Conservation (phyloP, 1,140 invertebrate genomes). For the Drosophila lacteicornis region DNA sequence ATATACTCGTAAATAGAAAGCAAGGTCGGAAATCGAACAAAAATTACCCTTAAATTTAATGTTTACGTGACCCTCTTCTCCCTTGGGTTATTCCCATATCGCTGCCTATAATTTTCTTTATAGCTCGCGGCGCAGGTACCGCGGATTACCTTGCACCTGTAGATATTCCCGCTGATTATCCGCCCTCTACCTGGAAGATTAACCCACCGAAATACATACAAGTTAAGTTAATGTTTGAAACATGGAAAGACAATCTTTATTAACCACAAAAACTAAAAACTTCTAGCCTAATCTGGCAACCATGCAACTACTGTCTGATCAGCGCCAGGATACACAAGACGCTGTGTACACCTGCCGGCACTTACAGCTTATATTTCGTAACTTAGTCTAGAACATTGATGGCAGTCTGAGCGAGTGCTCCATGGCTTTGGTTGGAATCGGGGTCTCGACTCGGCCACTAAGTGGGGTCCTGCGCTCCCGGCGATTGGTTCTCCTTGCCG, state of each 20-base stretch:
- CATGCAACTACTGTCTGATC: conserved; percentile 13
- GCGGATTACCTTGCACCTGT: neutral
- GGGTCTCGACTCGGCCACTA: conserved; percentile 12
- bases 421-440: conserved; percentile 52
- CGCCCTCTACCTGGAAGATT: conserved; percentile 26
- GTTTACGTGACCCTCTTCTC: neutral
- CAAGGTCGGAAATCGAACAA: neutral
- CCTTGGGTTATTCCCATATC: neutral
- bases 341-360: conserved; percentile 41
- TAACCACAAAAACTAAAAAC: conserved; percentile 40
- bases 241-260: conserved; percentile 77
- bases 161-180: too few relatives aligned
- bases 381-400: conserved; percentile 58
- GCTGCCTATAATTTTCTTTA: neutral
- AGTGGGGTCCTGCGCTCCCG: conserved; percentile 38
- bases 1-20: too few relatives aligned
- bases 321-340: conserved; percentile 47
- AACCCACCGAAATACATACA: neutral
- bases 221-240: conserved; percentile 63
- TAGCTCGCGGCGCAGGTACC: conserved; percentile 1
- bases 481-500: conserved; percentile 72
- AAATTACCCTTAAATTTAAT: neutral
- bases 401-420: conserved; percentile 56
- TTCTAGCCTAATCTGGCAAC: conserved; percentile 4
- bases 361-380: conserved; percentile 19